phyloP scores from a whole-genome alignment of 1,140 invertebrate species.

The Pantala flavescens region DNA sequence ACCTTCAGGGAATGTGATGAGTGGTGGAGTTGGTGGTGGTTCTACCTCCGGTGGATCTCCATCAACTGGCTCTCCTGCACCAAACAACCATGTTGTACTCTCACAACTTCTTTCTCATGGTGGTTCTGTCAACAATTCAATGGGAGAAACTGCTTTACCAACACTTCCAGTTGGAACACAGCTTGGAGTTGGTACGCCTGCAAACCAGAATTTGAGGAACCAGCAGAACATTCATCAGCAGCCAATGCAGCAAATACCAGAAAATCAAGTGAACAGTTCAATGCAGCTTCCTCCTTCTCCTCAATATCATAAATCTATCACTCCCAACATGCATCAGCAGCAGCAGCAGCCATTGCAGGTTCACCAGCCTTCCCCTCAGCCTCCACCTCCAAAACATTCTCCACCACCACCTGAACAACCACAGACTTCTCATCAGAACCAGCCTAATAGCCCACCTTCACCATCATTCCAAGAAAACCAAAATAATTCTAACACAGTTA shows the following conservation, averaged over 20 bases:
- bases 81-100: conserved; percentile 2
- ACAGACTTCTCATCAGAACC: neutral
- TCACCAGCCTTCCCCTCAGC: neutral
- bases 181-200: neutral
- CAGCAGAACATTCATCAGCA: neutral
- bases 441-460: neutral
- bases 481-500: neutral
- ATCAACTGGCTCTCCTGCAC: neutral
- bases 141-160: neutral
- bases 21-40: neutral
- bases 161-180: neutral
- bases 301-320: neutral
- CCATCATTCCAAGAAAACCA: neutral
- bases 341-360: neutral
- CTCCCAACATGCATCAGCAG: neutral
- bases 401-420: neutral
- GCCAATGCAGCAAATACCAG: neutral
- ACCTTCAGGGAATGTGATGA: neutral
- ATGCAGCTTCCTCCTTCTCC: neutral
- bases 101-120: conserved; percentile 1
- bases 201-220: neutral
- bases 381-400: neutral
- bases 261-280: neutral
- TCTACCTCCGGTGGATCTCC: neutral
- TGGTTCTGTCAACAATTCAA: neutral